A percentile compares a stretch with the other conserved stretches of the same genome.
Conservation (phyloP, 1,140 invertebrate species). For the Drosophila burlai region DNA sequence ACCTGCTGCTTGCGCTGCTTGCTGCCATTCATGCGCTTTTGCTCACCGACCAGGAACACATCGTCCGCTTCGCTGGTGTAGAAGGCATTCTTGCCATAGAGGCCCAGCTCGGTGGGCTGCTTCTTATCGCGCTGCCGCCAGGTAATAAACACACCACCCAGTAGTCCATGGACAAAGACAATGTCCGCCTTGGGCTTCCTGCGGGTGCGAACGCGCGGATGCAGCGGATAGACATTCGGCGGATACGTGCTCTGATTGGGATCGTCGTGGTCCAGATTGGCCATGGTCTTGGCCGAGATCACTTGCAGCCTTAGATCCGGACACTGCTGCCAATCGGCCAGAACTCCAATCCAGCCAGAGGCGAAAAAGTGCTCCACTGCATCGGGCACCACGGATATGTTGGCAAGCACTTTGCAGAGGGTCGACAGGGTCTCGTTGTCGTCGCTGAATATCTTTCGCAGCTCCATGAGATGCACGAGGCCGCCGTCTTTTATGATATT, state of each 20-base stretch:
- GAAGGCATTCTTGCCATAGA: constrained; percentile 83
- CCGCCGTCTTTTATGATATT: constrained; percentile 86
- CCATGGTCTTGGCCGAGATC: constrained; percentile 88
- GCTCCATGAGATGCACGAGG: constrained; percentile 88
- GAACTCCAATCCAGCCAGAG: constrained; percentile 75
- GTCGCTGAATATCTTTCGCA: constrained; percentile 85
- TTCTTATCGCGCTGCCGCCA: constrained; percentile 90
- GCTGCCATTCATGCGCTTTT: constrained; percentile 60
- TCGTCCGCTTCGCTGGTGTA: constrained; percentile 82
- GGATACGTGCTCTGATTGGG: constrained; percentile 85
- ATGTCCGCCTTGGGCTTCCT: constrained; percentile 88
- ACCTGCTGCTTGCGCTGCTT: constrained; percentile 28
- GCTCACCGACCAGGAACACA: constrained; percentile 79
- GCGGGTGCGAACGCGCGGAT: constrained; percentile 87
- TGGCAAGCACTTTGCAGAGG: constrained; percentile 80
- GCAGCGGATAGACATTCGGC: constrained; percentile 89
- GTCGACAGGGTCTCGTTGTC: constrained; percentile 82
- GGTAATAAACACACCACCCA: constrained; percentile 92
- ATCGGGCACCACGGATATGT: constrained; percentile 74
- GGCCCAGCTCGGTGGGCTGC: constrained; percentile 65
- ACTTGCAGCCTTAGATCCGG: constrained; percentile 88
- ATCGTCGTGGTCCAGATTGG: constrained; percentile 89
- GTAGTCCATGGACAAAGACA: constrained; percentile 92
- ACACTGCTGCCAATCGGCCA: constrained; percentile 87
- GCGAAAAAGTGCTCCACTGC: constrained; percentile 78